A percentile compares a stretch with the other conserved stretches of the same genome.
Conservation (phyloP, 2,888 invertebrate genomes). For the Synanthedon myopaeformis region DNA sequence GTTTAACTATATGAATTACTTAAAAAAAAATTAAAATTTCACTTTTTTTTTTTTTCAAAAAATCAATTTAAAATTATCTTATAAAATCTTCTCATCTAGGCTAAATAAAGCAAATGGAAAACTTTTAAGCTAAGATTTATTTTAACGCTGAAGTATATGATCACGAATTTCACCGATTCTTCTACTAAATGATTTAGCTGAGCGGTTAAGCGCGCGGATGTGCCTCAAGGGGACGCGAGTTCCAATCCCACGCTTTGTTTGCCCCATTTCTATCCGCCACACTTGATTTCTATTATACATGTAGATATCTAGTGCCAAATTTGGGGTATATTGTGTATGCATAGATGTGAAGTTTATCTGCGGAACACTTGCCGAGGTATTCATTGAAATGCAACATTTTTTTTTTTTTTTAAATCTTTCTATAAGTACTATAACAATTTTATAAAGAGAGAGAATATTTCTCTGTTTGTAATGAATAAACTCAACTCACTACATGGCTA, state of each 20-base stretch:
- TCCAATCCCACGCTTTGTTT: conserved; percentile 26
- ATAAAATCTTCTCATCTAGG: too few species aligned
- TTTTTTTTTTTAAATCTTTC: conserved; percentile 1
- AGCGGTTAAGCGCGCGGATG: conserved; percentile 7
- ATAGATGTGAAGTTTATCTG: conserved; percentile 47
- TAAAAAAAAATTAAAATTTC: too few species aligned
- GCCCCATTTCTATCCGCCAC: conserved; percentile 62
- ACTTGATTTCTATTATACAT: conserved; percentile 52
- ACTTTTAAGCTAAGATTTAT: too few species aligned
- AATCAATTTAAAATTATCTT: too few species aligned
- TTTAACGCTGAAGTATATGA: too few species aligned
- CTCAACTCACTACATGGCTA: too few species aligned
- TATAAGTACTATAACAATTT: background rate
- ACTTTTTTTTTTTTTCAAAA: too few species aligned
- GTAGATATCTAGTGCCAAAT: conserved; percentile 55
- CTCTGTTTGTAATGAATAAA: too few species aligned
- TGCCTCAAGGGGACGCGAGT: conserved; percentile 18
- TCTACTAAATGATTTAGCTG: conserved; percentile 9
- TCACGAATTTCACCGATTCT: too few species aligned
- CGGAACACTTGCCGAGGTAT: conserved; percentile 26
- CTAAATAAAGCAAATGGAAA: too few species aligned
- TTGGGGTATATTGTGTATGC: conserved; percentile 43
- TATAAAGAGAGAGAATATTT: too few species aligned
- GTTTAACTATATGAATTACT: too few species aligned
- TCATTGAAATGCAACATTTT: conserved; percentile 44